Base-by-base conservation (phyloP, 2,888 invertebrate genomes). In the Tricholauxania praeusta region DNA sequence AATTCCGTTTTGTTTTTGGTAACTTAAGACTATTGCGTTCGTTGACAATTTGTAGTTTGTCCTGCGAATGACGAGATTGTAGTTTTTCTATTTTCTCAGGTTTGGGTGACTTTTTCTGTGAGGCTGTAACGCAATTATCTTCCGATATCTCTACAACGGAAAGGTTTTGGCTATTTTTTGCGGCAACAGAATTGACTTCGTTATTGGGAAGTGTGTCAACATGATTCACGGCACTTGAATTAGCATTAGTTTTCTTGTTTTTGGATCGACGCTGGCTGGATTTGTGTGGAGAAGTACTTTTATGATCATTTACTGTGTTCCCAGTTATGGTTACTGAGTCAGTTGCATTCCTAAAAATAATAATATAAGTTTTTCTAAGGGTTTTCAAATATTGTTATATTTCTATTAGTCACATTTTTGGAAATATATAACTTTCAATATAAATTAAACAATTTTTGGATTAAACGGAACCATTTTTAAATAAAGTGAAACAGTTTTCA, bases 31-130 rank as follows among this genome's bases (percentile, higher is more conserved):
- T 83, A 65, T 83, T 82, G 72, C 91, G 91, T 78, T 92, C 92
- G 80, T 92, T 92, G 8, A 91, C 89, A 77, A 91, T 89, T 83
- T 90, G 89, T 17, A 92, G 83, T 75, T 89, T 90, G 84, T 90
- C 91, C 63, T 85, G 82, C 22, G 78, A 74, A 17, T 68, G 55
- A 39, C 70, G 71, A 5, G 48, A 39, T 15, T 22, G 62, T n/a
- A 47, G 17, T 48, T 71, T 72, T 49, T 75, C 75, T 2, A 17
- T 28, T 51, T 75, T 74, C 12, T 72, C 74, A 14, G 52, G 15
- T 12, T 39, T 60, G 17, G 73, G 70, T 3, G 72, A 63, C 57
- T 72, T 76, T 28, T 75, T 76, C 15, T 67, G 64, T 10, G 64
- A 75, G 12, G 78, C 74, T 15, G 80, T 75, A 12, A 59, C 75